Conservation (phyloP, 2,797 vertebrate genomes). For the Melopsittacus undulatus region DNA sequence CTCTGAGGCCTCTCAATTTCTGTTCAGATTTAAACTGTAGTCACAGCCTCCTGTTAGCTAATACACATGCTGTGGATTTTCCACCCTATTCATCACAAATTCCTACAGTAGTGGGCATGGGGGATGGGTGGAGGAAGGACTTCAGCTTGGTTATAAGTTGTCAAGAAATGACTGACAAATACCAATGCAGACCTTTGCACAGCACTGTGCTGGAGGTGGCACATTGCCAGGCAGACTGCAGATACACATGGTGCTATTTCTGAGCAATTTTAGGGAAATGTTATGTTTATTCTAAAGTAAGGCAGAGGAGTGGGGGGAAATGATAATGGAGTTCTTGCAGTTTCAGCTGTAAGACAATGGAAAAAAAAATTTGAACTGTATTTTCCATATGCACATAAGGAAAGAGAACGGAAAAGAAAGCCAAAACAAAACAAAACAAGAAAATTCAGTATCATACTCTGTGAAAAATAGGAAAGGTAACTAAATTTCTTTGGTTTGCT, state of each 20-base stretch:
- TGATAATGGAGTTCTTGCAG: neutral
- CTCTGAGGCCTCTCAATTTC: neutral
- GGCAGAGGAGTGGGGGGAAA: fast-evolving
- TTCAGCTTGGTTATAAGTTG: conserved; percentile 42
- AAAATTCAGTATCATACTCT: neutral
- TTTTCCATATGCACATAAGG: neutral
- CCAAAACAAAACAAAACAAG: neutral
- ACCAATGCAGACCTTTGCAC: conserved; percentile 42
- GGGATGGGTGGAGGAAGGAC: neutral
- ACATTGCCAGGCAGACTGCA: conserved; percentile 17
- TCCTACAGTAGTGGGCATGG: conserved; percentile 38
- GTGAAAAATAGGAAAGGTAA: neutral
- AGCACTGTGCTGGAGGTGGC: neutral
- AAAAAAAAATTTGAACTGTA: neutral
- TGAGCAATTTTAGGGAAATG: conserved; percentile 12
- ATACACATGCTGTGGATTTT: conserved; percentile 20
- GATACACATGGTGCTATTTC: conserved; percentile 2
- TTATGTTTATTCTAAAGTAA: neutral
- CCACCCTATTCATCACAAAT: conserved; percentile 48
- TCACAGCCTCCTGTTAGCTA: conserved; percentile 28
- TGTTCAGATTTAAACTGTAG: conserved; percentile 30
- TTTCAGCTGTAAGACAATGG: neutral
- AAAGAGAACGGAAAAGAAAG: neutral
- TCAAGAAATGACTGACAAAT: conserved; percentile 53
- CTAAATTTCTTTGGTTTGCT: neutral